Base-by-base conservation (phyloP, 2,888 invertebrate species). In the Caenorhabditis wallacei region DNA sequence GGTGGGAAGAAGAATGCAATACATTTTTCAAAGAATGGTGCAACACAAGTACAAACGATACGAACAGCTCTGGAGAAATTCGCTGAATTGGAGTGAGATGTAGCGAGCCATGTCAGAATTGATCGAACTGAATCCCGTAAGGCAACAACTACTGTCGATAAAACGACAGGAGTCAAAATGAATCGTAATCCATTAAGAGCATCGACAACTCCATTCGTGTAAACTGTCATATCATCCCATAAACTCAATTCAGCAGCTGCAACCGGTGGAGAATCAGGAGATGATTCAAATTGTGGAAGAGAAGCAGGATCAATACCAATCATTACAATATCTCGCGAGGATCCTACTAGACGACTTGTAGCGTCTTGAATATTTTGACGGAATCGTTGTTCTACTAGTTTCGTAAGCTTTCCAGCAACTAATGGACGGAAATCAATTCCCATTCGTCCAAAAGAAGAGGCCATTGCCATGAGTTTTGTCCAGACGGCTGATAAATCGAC, bases 191-290 rank as follows among this genome's bases (percentile, higher is more conserved):
- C 86, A 51, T 91, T 91, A 24, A 91, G 68, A 26, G 89, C 85
- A 16, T 88, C 88, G 26, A 91, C 84, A 5, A 91, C 63, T 10
- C 72, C 80, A 69, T 91, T 91, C 8, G 89, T 88, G 68, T 89
- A 91, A 22, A 89, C 85, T 53, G 89, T 88, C 18, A 91, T 68
- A 53, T 91, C 91, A 75, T 91, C 91, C 91, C 91, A 91, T 40
- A 89, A 78, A 74, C 89, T 89, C 13, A 91, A 75, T 59, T 91
- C 91, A 8, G 91, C 78, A 8, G 87, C 81, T 16, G 90, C 88
- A 1, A 78, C 68, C 2, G 88, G 88, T n/a, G 85, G 80, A 18
- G 82, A 64, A 64, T 80, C 72, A 1, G 71, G 59, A 0, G 80
- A 30, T 2, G 64, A 22, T 20, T 84, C 84, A 51, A 76, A 71